A percentile compares a stretch with the other conserved stretches of the same genome.
Conservation (phyloP, 2,113 vertebrate species). For the Deroptyus accipitrinus region DNA sequence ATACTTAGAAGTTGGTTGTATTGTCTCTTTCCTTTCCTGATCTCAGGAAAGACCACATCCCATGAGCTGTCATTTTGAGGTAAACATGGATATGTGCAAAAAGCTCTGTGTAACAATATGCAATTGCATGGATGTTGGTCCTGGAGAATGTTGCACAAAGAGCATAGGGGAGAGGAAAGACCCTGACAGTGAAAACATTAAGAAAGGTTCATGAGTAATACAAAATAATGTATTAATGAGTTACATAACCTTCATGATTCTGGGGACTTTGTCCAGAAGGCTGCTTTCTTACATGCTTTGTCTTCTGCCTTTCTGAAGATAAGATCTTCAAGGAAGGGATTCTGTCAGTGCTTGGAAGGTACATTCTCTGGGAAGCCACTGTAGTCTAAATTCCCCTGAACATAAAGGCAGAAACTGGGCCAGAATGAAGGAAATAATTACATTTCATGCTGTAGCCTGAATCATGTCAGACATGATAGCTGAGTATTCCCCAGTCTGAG, state of each 20-base stretch:
- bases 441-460: background rate
- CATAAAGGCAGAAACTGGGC: background rate
- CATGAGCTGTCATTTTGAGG: background rate
- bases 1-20: background rate
- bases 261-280: background rate
- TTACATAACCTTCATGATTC: background rate
- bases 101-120: fast-evolving
- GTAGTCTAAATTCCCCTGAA: background rate
- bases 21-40: background rate
- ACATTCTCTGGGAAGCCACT: background rate
- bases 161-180: background rate
- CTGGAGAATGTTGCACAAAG: background rate
- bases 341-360: background rate
- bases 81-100: background rate
- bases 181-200: background rate
- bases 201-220: background rate
- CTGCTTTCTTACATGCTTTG: background rate
- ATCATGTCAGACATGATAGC: background rate
- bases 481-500: background rate
- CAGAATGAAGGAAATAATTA: background rate
- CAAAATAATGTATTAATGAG: background rate
- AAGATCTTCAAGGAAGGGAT: background rate
- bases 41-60: background rate
- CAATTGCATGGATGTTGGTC: background rate
- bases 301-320: background rate